Evolutionary conservation across 2,888 invertebrate species (phyloP).

Genomic region (Acleris cristana): DNA sequence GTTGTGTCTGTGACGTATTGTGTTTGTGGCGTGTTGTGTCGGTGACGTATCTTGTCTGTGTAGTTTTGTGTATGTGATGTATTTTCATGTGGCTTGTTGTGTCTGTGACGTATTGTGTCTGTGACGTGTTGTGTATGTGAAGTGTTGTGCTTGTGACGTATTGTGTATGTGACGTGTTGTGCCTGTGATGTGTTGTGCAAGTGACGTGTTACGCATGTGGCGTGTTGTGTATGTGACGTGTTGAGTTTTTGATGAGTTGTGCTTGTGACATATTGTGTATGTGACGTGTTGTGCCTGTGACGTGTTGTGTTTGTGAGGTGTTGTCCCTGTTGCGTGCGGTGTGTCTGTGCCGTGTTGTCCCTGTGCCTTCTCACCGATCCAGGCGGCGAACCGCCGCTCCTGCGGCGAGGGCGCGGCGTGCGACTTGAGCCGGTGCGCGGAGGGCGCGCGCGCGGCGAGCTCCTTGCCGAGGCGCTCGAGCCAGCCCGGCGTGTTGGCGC

Average conservation of each 20-base stretch:
- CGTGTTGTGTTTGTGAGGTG: background rate
- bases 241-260: too few relatives aligned
- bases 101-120: background rate
- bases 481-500: conserved; percentile 91
- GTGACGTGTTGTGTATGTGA: background rate
- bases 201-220: too few relatives aligned
- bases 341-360: background rate
- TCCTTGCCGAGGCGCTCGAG: conserved; percentile 93
- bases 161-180: too few relatives aligned
- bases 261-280: too few relatives aligned
- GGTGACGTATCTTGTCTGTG: background rate
- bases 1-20: too few relatives aligned
- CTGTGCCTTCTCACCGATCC: conserved; percentile 89
- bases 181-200: too few relatives aligned
- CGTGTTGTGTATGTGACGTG: background rate
- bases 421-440: conserved; percentile 96
- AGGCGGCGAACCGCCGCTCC: conserved; percentile 97
- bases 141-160: too few relatives aligned
- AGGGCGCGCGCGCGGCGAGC: conserved; percentile 86
- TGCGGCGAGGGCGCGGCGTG: conserved; percentile 95
- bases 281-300: too few relatives aligned
- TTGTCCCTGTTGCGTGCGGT: too few relatives aligned
- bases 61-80: too few relatives aligned
- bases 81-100: too few relatives aligned
- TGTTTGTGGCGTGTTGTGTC: background rate